Base-by-base conservation (phyloP, 2,113 vertebrate genomes). In the Pleuronectes platessa region DNA sequence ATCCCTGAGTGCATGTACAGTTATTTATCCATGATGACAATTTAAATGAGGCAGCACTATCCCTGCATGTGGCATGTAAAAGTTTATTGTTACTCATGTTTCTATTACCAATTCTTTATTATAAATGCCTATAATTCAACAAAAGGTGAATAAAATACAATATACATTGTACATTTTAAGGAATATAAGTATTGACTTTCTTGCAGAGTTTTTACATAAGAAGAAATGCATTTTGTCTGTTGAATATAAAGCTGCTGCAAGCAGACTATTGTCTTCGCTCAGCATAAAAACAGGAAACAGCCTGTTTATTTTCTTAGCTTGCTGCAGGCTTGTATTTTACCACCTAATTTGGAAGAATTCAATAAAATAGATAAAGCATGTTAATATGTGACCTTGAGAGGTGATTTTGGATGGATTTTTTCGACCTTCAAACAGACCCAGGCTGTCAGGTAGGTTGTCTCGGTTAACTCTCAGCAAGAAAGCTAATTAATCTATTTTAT, bases 1-100 rank as follows among this genome's bases (percentile, higher is more conserved):
- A 61, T 13, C 53, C 58, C 61, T 65, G 63, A 81, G 37, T 76
- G 91, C 90, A 90, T 89, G 89, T 69, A 3, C 59, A 67, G 58
- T 82, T 42, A 35, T 68, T 67, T 56, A 68, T 71, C 40, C 14
- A 70, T 69, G 21, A 23, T 31, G 51, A 45, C 56, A 61, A 69
- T 13, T 45, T 54, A 59, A 49, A 71, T 35, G 27, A 76, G 59
- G 26, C 27, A 70, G n/a, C 66, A 26, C 23, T 45, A 18, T 62
- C 58, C 74, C 76, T 84, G 91, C 93, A 93, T 94, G 93, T 83
- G 59, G 84, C 88, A 90, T 87, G 87, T 68, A 27, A 76, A 80
- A 27, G 51, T 73, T 54, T 45, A 35, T 40, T 51, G 49, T 4
- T 55, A 7, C 8, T 60, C 3, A 13, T 51, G 6, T 51, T 27